These are phyloP conservation scores for Ctenochaetus hawaiiensis DNA, from an alignment of 2,797 vertebrate species.

Conservation along the genomic window DNA sequence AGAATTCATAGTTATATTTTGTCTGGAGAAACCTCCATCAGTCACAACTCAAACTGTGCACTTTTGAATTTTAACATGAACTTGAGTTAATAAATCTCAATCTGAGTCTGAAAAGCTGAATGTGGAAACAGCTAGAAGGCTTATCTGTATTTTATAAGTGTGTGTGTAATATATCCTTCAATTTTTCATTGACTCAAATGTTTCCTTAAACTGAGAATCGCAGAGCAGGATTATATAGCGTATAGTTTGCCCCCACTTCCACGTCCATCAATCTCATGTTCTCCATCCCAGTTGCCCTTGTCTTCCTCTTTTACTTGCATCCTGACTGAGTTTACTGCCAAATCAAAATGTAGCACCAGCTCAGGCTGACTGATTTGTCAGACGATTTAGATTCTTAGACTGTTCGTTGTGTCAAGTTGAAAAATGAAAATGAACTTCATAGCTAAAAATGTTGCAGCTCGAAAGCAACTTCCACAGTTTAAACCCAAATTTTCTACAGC, in stretches of 20 bases:
- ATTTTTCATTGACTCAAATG: neutral
- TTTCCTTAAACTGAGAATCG: neutral
- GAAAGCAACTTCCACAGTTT: constrained; percentile 1
- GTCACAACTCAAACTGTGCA: constrained; percentile 19
- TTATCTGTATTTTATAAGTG: neutral
- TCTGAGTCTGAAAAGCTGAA: neutral
- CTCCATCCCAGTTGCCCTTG: constrained; percentile 2
- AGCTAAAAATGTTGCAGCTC: constrained; percentile 17
- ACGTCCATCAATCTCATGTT: constrained; percentile 19
- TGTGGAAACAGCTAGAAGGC: neutral
- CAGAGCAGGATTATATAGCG: constrained; percentile 11
- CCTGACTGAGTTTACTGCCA: constrained; percentile 49
- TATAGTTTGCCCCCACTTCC: constrained; percentile 19
- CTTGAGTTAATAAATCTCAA: constrained; percentile 26
- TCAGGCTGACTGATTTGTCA: constrained; percentile 28
- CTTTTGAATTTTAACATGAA: constrained; percentile 7
- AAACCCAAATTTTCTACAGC: neutral
- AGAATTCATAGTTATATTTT: constrained; percentile 34
- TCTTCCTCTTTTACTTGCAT: constrained; percentile 33
- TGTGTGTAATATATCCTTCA: constrained; percentile 1
- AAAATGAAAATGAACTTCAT: constrained; percentile 15
- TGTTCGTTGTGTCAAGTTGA: constrained; percentile 27
- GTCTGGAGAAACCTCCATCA: constrained; percentile 7
- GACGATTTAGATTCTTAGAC: constrained; percentile 9
- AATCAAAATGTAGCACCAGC: constrained; percentile 54